These are phyloP conservation scores for Latrodectus hesperus DNA, from an alignment of 2,888 invertebrate genomes.

Conservation along the genomic window DNA sequence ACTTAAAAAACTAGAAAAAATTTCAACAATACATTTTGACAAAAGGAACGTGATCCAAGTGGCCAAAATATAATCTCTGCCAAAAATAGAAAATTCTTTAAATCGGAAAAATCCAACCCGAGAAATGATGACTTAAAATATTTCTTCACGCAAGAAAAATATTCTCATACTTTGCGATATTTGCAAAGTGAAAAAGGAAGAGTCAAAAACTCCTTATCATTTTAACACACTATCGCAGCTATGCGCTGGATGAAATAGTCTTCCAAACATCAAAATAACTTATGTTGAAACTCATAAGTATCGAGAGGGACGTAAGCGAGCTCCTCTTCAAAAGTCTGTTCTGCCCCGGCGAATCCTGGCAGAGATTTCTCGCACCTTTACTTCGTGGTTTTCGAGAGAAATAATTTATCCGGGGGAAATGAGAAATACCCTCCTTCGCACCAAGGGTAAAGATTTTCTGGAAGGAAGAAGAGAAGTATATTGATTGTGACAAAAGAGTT, in stretches of 20 bases:
- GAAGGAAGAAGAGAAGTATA: conserved; percentile 32
- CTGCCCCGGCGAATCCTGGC: background rate
- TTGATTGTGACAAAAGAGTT: conserved; percentile 61
- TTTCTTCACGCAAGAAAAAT: background rate
- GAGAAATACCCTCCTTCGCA: conserved; percentile 31
- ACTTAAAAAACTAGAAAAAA: no score
- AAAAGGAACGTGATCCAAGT: background rate
- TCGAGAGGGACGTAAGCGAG: background rate
- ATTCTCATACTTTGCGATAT: background rate
- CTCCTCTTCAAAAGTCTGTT: conserved; percentile 10
- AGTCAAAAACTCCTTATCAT: background rate
- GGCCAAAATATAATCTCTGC: background rate
- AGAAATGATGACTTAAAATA: background rate
- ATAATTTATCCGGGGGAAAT: conserved; percentile 39
- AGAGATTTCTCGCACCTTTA: conserved; percentile 21
- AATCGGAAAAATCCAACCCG: background rate
- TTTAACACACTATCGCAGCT: conserved; percentile 3
- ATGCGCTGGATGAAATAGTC: conserved; percentile 7
- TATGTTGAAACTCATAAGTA: conserved; percentile 18
- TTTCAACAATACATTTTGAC: no score
- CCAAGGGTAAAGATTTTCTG: background rate
- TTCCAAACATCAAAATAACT: conserved; percentile 23
- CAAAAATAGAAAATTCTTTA: background rate
- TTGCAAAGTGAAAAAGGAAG: background rate
- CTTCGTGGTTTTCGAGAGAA: conserved; percentile 19